Evolutionary conservation across 2,797 vertebrate species (phyloP), one percentile per base, ranked within the genome.

Genomic region (Typhlichthys subterraneus): DNA sequence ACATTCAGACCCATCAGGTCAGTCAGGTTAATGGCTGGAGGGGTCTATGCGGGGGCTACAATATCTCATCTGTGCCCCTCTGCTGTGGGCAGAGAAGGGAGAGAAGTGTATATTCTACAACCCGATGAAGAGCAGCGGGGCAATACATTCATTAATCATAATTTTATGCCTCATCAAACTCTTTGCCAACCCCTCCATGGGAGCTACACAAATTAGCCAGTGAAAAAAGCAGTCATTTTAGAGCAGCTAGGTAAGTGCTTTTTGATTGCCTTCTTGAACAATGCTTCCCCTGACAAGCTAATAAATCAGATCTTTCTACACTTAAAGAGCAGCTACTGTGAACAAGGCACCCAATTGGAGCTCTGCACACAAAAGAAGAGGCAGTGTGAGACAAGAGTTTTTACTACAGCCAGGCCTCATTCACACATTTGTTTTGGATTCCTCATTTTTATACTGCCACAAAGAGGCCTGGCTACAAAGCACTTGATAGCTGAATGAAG

Each of bases 141-240:
- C 96, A 97, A 97, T 97, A 96, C 96, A 98, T 98, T 97, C 96
- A 98, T 99, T 99, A 96, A 99, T 99, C 96, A 98, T 98, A 95
- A 96, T 99, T 99, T 97, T 96, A 97, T 98, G 97, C 95, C 96
- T 99, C 97, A 98, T 99, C 96, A 97, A 98, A 95, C 95, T 94
- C 95, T 97, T 96, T 96, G 95, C 96, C 94, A 95, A 93, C 92
- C 94, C 95, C 95, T 98, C 95, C 94, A 96, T 95, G 96, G 96
- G 95, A 98, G 95, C 97, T 96, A 95, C 94, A 97, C 96, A 97
- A 99, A 99, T 99, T 98, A 98, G 96, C 95, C 93, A 93, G 93
- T 95, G 95, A 88, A 97, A 97, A 97, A 97, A 95, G 95, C 95
- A 94, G 95, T 98, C 90, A 95, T 97, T 98, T 97, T 93, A 95